A percentile compares a stretch with the other conserved stretches of the same genome.
Conservation (phyloP, 2,888 invertebrate species). For the Drosophila limbata region DNA sequence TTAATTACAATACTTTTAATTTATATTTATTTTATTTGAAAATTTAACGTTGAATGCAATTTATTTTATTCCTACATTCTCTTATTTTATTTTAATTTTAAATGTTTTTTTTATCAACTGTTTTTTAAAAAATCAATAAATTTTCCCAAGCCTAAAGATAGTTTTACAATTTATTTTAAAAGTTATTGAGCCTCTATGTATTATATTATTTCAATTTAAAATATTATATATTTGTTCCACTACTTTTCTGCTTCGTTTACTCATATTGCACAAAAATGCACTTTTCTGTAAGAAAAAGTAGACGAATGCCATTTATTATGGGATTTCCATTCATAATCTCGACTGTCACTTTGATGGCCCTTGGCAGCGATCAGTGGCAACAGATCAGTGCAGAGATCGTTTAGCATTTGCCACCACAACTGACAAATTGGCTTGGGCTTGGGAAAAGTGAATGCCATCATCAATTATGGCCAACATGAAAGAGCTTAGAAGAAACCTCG, state of each 20-base stretch:
- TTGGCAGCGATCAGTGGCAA: conserved; percentile 26
- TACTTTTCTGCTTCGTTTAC: too few species aligned
- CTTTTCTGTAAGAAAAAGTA: too few species aligned
- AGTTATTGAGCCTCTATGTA: too few species aligned
- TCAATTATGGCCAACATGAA: conserved; percentile 42
- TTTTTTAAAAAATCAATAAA: too few species aligned
- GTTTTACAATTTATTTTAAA: too few species aligned
- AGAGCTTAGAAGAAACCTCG: conserved; percentile 24
- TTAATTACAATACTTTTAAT: not conserved
- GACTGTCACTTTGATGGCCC: conserved; percentile 16
- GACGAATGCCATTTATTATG: not conserved
- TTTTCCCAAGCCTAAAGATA: too few species aligned
- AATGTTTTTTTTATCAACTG: too few species aligned
- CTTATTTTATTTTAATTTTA: too few species aligned
- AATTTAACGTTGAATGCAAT: not conserved
- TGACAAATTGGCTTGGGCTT: conserved; percentile 40
- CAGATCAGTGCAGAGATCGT: conserved; percentile 26
- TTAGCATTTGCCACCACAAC: conserved; percentile 64
- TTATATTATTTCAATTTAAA: too few species aligned
- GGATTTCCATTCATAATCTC: not conserved
- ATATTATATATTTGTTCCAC: too few species aligned
- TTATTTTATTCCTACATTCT: not conserved
- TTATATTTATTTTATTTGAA: not conserved
- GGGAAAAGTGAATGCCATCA: conserved; percentile 67
- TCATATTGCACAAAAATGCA: too few species aligned